Percentiles rank a stretch among this genome's conserved stretches.
Conservation (phyloP, 2,797 vertebrate genomes). For the Hippopotamyrus pictus region DNA sequence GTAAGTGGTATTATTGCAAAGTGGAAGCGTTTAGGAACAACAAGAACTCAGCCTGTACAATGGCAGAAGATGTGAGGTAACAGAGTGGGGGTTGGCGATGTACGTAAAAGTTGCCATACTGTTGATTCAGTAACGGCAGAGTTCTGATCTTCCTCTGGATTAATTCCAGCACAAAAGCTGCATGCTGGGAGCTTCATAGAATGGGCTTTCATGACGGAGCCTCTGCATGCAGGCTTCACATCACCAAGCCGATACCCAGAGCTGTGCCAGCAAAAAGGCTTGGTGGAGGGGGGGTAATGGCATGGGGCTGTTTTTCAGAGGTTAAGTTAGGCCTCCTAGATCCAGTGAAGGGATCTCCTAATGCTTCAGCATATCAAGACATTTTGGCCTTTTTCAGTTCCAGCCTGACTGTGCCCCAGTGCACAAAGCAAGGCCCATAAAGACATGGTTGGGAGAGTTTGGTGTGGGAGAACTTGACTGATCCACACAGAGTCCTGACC, state of each 20-base stretch:
- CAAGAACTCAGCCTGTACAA: too few relatives aligned
- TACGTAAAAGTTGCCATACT: too few relatives aligned
- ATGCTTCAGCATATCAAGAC: neutral
- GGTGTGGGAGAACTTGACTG: too few relatives aligned
- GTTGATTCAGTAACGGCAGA: too few relatives aligned
- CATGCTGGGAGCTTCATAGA: neutral
- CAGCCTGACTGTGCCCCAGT: neutral
- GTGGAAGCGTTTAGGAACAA: too few relatives aligned
- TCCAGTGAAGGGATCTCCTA: neutral
- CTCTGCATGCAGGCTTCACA: neutral
- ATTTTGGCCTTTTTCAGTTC: neutral
- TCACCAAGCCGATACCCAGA: neutral
- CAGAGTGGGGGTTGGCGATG: too few relatives aligned
- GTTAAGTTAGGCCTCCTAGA: neutral
- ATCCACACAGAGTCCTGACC: too few relatives aligned
- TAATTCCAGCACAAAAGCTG: neutral
- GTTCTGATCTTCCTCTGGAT: too few relatives aligned
- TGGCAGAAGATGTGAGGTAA: too few relatives aligned
- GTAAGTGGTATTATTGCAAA: too few relatives aligned
- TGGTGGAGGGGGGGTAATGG: neutral
- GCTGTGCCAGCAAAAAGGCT: neutral
- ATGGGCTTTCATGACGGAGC: neutral
- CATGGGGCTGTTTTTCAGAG: neutral
- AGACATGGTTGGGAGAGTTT: neutral
- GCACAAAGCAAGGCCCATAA: neutral